Conservation (phyloP, 2,888 invertebrate genomes). For the Trachelus troglodyta region DNA sequence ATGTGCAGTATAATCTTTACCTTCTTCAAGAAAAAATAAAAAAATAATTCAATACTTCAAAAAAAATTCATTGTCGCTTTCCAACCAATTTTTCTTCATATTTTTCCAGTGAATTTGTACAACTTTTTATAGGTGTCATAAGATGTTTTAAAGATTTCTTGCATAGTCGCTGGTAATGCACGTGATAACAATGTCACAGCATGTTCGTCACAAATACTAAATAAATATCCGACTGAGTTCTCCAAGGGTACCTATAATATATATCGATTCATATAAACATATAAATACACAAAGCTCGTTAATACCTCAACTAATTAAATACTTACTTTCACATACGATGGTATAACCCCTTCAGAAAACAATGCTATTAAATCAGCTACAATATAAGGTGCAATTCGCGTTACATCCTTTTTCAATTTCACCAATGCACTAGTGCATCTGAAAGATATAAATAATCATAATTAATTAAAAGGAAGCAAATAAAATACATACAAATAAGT, state of each 20-base stretch:
- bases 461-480: neutral
- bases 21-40: neutral
- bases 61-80: neutral
- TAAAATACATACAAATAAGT: neutral
- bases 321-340: constrained; percentile 52
- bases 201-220: constrained; percentile 57
- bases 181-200: constrained; percentile 51
- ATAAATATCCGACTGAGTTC: constrained; percentile 47
- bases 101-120: constrained; percentile 59
- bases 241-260: constrained; percentile 47
- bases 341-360: constrained; percentile 43
- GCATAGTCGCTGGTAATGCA: constrained; percentile 48
- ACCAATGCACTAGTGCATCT: constrained; percentile 44
- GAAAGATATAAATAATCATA: constrained; percentile 12
- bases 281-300: neutral
- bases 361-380: constrained; percentile 55
- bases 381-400: constrained; percentile 50
- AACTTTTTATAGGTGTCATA: constrained; percentile 54
- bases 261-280: constrained; percentile 2
- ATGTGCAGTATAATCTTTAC: neutral
- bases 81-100: constrained; percentile 28
- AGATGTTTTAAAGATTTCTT: constrained; percentile 55
- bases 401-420: constrained; percentile 54
- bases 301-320: neutral
- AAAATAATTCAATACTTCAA: neutral